These are phyloP conservation scores for Megaceryle alcyon DNA, from an alignment of 2,797 vertebrate species.

Conservation along the genomic window DNA sequence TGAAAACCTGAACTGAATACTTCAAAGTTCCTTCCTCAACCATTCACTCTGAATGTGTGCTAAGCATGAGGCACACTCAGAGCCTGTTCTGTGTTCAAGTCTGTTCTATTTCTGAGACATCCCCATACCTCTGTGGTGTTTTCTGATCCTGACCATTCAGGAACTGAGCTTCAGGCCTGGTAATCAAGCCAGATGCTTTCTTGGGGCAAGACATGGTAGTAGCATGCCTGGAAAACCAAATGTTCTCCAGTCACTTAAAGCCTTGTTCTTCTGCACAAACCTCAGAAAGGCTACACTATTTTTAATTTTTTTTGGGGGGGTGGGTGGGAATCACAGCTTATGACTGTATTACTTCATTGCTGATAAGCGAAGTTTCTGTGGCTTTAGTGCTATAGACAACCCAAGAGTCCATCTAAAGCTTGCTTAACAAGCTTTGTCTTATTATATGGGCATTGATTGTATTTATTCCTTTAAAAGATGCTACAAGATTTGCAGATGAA, in stretches of 20 bases:
- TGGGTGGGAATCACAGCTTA: not conserved
- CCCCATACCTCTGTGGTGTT: not conserved
- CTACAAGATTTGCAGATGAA: not conserved
- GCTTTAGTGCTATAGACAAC: not conserved
- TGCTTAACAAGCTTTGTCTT: not conserved
- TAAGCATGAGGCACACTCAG: not conserved
- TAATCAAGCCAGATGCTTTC: not conserved
- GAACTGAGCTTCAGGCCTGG: not conserved
- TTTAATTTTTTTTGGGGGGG: no score
- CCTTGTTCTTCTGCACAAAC: not conserved
- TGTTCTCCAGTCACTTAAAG: not conserved
- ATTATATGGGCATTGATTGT: not conserved
- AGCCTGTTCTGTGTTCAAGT: not conserved
- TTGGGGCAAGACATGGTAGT: not conserved
- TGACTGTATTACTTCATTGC: not conserved
- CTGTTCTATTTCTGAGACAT: not conserved
- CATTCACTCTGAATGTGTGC: not conserved
- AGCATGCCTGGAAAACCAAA: not conserved
- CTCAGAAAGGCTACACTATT: not conserved
- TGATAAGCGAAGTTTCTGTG: not conserved
- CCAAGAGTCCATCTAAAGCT: not conserved
- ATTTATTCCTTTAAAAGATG: not conserved
- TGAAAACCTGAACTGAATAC: not conserved
- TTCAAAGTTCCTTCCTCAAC: slow-evolving; percentile 4
- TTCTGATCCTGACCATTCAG: not conserved